Base-by-base conservation (phyloP, 2,888 invertebrate genomes). In the Caenorhabditis imperialis region DNA sequence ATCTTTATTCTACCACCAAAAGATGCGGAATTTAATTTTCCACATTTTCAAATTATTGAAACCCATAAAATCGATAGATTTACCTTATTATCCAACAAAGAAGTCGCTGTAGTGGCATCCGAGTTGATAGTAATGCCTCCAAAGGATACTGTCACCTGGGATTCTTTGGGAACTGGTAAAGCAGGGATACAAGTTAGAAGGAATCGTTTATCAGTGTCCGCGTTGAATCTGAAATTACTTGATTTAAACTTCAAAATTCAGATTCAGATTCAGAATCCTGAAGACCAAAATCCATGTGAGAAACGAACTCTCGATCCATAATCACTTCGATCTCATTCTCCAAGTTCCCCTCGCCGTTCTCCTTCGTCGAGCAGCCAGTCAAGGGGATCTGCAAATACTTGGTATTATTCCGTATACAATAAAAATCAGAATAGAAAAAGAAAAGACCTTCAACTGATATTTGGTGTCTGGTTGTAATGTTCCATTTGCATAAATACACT, bases 401-500 rank as follows among this genome's bases (percentile, higher is more conserved):
- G 22, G 14, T 47, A 23, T 10, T 18, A 16, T 6, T 30, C 30
- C 38, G 22, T 38, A 25, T 7, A 35, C 20, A 35, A 51, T 12
- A 48, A 18, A 30, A 33, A 33, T 33, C 7, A 16, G 42, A 5
- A 50, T 12, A 12, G 23, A 23, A 27, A 7, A 12, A 7, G 5
- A 16, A 40, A 44, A 22, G 20, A 86, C 86, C 79, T 86, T 86
- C 18, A 86, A 71, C 16, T 85, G 79, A 75, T 86, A 86, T 38
- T 75, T 77, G 6, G 42, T 75, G 25, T 80, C 80, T 16, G 84
- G 76, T 37, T 85, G 82, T 40, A 86, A 77, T 14, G 82, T 81
- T 10, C 86, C 86, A 73, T 86, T 87, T 14, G 86, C 81, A 71
- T 86, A 87, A 54, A 86, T 83, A 75, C 86, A 86, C 69, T 87